phyloP scores from a whole-genome alignment of 1,140 invertebrate genomes.

The Nautilus pompilius region DNA sequence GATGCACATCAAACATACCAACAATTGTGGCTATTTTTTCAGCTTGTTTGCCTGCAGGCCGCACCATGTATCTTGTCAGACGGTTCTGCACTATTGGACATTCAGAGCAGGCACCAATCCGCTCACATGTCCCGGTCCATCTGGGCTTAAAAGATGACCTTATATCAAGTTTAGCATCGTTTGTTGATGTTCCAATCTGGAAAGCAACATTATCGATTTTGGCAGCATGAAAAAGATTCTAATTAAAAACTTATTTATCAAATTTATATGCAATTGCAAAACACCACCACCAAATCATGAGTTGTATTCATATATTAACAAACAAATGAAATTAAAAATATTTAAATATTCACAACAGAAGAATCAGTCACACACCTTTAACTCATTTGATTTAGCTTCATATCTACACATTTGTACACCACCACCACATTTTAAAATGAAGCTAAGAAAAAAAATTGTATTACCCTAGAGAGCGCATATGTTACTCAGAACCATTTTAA shows the following conservation, averaged over 20 bases:
- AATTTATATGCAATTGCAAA: neutral
- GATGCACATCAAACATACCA: conserved; percentile 33
- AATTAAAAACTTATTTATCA: neutral
- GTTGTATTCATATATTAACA: neutral
- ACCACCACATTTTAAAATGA: no score
- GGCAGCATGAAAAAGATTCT: neutral
- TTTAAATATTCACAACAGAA: no score
- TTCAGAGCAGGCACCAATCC: conserved; percentile 36
- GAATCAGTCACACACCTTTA: no score
- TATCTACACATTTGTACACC: no score
- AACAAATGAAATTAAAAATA: no score
- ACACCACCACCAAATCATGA: neutral
- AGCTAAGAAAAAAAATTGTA: no score
- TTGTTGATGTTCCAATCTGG: conserved; percentile 39
- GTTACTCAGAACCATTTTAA: no score
- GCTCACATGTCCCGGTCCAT: conserved; percentile 41
- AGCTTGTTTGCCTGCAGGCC: neutral
- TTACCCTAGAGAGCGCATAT: no score
- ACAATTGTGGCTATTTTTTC: conserved; percentile 26
- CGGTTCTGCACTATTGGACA: conserved; percentile 37
- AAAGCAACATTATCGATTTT: neutral
- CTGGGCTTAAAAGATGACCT: conserved; percentile 12
- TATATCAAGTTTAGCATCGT: conserved; percentile 3
- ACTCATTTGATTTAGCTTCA: no score
- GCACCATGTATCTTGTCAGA: conserved; percentile 20